Percentiles rank a stretch among this genome's conserved stretches.
Evolutionary conservation across 2,797 vertebrate species (phyloP).

Genomic region (Perodicticus potto): DNA sequence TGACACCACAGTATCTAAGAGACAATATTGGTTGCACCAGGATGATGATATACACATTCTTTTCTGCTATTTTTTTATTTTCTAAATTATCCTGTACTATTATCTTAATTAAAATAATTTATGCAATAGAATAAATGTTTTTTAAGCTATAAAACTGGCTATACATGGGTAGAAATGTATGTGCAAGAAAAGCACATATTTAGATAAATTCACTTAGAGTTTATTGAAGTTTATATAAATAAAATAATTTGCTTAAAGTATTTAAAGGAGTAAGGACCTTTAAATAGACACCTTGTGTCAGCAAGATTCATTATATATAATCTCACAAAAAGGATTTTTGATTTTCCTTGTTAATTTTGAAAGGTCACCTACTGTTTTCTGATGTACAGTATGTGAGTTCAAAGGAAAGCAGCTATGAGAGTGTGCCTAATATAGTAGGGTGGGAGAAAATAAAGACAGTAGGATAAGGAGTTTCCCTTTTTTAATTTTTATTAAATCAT

Average conservation of each 20-base stretch:
- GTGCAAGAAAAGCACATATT: background rate
- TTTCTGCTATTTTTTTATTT: background rate
- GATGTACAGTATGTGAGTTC: background rate
- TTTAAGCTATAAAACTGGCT: background rate
- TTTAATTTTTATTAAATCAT: too few relatives aligned
- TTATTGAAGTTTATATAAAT: background rate
- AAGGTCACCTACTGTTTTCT: background rate
- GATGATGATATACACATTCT: background rate
- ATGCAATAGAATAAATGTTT: background rate
- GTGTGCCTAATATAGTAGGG: too few relatives aligned
- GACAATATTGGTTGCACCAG: background rate
- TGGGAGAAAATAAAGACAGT: background rate
- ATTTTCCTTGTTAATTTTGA: background rate
- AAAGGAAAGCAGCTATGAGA: background rate
- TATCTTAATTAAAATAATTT: background rate
- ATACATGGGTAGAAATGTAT: background rate
- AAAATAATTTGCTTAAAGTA: slow-evolving; percentile 1
- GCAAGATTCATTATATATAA: background rate
- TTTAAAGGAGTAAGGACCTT: background rate
- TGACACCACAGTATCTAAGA: background rate
- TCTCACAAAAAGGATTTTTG: background rate
- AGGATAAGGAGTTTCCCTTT: background rate
- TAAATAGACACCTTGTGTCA: background rate
- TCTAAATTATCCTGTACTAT: background rate
- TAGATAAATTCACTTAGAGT: background rate